phyloP scores from a whole-genome alignment of 2,113 vertebrate species.

The Meles meles region DNA sequence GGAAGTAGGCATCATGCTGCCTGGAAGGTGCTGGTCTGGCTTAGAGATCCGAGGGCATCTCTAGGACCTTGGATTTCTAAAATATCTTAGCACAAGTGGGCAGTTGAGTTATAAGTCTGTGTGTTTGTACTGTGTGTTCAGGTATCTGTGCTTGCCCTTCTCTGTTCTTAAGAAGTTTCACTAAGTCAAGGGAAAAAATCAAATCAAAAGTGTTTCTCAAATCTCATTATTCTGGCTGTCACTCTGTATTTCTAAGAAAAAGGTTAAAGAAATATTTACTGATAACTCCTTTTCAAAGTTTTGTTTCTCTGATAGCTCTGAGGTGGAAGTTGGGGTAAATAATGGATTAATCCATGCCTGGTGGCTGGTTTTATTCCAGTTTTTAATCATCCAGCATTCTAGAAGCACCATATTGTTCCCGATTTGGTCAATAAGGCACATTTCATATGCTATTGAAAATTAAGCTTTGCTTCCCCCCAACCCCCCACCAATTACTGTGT shows the following conservation, averaged over 20 bases:
- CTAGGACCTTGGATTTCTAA: background rate
- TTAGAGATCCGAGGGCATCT: background rate
- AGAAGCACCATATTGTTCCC: background rate
- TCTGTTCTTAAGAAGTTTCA: background rate
- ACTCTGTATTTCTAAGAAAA: constrained; percentile 25
- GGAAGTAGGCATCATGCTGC: background rate
- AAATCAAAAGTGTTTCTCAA: background rate
- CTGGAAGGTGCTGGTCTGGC: background rate
- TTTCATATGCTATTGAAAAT: background rate
- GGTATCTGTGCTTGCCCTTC: background rate
- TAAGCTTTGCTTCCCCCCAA: background rate
- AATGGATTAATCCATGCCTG: background rate
- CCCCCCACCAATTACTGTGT: background rate
- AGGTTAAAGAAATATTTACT: background rate
- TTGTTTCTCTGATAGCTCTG: background rate
- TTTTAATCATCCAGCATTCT: background rate
- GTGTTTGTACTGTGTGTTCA: background rate
- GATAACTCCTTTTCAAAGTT: constrained; percentile 20
- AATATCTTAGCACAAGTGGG: background rate
- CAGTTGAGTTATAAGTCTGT: background rate
- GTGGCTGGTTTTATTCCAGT: background rate
- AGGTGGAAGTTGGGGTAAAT: background rate
- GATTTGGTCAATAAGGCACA: background rate
- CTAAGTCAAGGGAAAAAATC: background rate
- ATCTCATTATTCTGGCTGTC: background rate